phyloP scores from a whole-genome alignment of 23 tunicate species.

The Ciona savignyi region DNA sequence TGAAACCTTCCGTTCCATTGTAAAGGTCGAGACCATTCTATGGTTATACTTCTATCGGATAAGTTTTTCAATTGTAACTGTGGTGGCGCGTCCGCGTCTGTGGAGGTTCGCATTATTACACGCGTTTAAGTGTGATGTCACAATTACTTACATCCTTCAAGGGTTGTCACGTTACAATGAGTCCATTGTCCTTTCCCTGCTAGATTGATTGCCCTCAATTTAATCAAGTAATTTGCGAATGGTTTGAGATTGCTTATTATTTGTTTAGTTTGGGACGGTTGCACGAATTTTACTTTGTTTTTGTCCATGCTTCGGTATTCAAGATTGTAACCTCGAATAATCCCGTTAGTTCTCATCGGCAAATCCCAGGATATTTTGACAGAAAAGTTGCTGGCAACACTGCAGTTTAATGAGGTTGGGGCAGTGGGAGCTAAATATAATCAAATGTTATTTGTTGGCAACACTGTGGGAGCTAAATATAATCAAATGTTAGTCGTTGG shows the following conservation, averaged over 20 bases:
- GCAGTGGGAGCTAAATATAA: no score
- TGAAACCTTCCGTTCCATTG: neutral
- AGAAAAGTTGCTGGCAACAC: no score
- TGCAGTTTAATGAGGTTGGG: neutral
- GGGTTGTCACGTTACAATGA: constrained; percentile 14
- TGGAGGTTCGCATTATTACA: no score
- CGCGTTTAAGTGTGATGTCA: no score
- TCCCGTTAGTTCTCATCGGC: neutral
- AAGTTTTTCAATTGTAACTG: no score
- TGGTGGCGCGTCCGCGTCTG: neutral
- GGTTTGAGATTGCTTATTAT: neutral
- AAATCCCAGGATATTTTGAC: neutral
- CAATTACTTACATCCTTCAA: constrained; percentile 74
- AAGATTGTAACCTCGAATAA: neutral
- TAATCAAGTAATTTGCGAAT: constrained; percentile 10
- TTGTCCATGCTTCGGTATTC: neutral
- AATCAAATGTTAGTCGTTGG: no score
- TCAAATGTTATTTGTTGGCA: no score
- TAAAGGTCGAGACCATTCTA: neutral
- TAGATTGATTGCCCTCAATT: constrained; percentile 12
- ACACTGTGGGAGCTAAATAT: no score
- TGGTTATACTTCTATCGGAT: neutral
- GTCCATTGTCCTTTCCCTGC: constrained; percentile 16
- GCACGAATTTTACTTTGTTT: neutral
- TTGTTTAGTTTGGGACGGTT: neutral